These are phyloP conservation scores for Amphilophus citrinellus DNA, from an alignment of 2,113 vertebrate species.

Conservation along the genomic window DNA sequence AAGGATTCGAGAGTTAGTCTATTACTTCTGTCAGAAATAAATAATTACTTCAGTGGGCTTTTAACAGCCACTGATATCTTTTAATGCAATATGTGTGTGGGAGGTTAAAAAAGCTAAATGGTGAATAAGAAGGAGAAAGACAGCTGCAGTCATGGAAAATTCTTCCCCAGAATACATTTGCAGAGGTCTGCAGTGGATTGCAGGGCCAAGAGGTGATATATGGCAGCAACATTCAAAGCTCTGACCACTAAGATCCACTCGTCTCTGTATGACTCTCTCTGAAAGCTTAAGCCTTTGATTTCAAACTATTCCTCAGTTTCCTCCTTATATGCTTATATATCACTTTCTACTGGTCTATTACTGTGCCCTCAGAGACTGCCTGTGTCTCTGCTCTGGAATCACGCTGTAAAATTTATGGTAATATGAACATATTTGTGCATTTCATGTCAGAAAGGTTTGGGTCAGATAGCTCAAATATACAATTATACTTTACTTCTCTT, in stretches of 20 bases:
- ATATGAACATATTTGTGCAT: not conserved
- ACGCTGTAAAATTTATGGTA: not conserved
- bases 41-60: conserved; percentile 22
- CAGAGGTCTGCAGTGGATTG: conserved; percentile 47
- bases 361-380: not conserved
- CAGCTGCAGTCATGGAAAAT: conserved; percentile 61
- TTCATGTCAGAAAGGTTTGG: not conserved
- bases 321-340: not conserved
- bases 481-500: not conserved
- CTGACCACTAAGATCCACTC: conserved; percentile 42
- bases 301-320: conserved; percentile 7
- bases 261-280: conserved; percentile 14
- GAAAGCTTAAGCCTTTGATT: conserved; percentile 4
- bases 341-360: not conserved
- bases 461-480: not conserved
- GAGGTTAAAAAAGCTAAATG: conserved; percentile 37
- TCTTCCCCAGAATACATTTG: conserved; percentile 54
- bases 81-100: conserved; percentile 9
- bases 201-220: conserved; percentile 66
- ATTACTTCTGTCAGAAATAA: conserved; percentile 18
- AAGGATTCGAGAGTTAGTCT: not conserved
- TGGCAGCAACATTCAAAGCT: conserved; percentile 56
- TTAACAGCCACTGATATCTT: conserved; percentile 6
- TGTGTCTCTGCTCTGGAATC: not conserved
- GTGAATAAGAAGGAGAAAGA: conserved; percentile 34